Evolutionary conservation across 2,888 invertebrate genomes (phyloP).

Genomic region (Plutella xylostella): DNA sequence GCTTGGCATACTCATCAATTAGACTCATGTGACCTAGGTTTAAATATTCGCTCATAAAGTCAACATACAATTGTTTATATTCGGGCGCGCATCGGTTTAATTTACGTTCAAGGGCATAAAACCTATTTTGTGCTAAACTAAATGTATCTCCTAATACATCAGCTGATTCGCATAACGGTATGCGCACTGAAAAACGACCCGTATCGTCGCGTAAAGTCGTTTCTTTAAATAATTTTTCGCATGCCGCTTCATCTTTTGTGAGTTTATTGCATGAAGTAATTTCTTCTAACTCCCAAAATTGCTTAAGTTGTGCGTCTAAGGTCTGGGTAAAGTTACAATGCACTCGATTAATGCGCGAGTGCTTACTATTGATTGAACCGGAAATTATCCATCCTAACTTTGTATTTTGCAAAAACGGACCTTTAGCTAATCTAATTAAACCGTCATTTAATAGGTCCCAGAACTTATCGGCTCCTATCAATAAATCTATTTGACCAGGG

Average conservation of each 20-base stretch:
- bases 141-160: not conserved
- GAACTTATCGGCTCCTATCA: not conserved
- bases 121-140: not conserved
- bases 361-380: not conserved
- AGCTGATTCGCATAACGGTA: too few relatives aligned
- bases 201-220: not conserved
- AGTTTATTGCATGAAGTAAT: not conserved
- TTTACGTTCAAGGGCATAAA: not conserved
- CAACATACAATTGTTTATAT: not conserved
- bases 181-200: not conserved
- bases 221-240: not conserved
- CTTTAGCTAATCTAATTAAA: not conserved
- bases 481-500: not conserved
- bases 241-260: not conserved
- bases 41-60: not conserved
- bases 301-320: not conserved
- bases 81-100: not conserved
- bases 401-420: not conserved
- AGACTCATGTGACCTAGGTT: not conserved
- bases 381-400: not conserved
- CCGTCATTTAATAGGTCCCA: not conserved
- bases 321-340: not conserved
- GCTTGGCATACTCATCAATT: not conserved
- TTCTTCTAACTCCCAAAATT: not conserved
- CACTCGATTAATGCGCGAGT: not conserved